phyloP scores from a whole-genome alignment of 2,113 vertebrate genomes.

The Hippocampus abdominalis region DNA sequence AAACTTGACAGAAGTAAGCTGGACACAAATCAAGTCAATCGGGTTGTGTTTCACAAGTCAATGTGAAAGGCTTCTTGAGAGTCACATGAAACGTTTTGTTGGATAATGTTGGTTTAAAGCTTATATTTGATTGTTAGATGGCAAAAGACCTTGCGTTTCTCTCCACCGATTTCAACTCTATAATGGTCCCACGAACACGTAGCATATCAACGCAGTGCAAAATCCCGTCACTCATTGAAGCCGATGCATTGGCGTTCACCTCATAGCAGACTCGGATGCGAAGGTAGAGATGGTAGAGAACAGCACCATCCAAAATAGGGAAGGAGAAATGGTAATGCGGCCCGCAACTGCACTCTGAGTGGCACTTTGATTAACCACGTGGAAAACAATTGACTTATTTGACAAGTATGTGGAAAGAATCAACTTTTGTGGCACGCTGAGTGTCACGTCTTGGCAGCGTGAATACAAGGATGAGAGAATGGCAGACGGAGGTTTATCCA shows the following conservation, averaged over 20 bases:
- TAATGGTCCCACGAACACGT: no score
- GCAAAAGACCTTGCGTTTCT: neutral
- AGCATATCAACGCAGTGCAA: no score
- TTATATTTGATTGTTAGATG: neutral
- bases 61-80: slow-evolving; percentile 3
- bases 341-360: no score
- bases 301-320: neutral
- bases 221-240: neutral
- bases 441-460: neutral
- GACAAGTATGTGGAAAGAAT: neutral
- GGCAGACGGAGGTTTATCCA: neutral
- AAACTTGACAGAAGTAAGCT: slow-evolving; percentile 35
- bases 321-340: no score
- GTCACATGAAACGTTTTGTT: neutral
- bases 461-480: neutral
- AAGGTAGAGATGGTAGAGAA: neutral
- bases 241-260: neutral
- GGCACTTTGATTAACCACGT: no score
- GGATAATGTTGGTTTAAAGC: neutral
- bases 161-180: neutral
- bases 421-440: neutral
- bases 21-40: slow-evolving; percentile 23
- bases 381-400: no score
- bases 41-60: slow-evolving; percentile 18
- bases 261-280: neutral